phyloP scores from a whole-genome alignment of 2,113 vertebrate genomes.

The Lethenteron reissneri region DNA sequence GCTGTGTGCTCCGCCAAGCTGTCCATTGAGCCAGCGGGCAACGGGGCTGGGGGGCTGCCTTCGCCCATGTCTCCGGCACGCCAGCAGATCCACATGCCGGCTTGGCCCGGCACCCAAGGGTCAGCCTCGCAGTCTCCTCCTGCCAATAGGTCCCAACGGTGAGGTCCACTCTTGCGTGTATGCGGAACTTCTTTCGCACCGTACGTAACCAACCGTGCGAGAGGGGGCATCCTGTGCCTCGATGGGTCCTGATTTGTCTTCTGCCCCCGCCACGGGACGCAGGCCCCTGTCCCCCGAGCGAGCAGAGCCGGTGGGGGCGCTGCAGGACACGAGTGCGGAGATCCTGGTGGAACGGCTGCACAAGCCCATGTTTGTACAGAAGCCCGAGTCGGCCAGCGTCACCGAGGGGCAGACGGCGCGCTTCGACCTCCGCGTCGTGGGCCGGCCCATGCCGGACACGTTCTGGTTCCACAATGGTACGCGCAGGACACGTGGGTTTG shows the following conservation, averaged over 20 bases:
- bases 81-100: too few relatives aligned
- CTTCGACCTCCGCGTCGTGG: conserved; percentile 92
- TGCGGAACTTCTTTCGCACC: too few relatives aligned
- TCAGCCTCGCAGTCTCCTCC: too few relatives aligned
- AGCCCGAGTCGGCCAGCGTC: conserved; percentile 70
- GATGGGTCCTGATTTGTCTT: conserved; percentile 51
- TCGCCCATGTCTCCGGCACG: conserved; percentile 13
- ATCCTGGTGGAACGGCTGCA: conserved; percentile 75
- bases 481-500: background rate
- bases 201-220: too few relatives aligned
- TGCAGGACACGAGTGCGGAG: conserved; percentile 75
- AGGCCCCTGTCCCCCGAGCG: conserved; percentile 65
- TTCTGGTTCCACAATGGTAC: conserved; percentile 93
- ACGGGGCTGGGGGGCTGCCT: conserved; percentile 19
- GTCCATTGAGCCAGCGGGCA: conserved; percentile 36
- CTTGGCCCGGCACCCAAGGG: too few relatives aligned
- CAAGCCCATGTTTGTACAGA: conserved; percentile 85
- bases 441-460: conserved; percentile 91
- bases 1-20: conserved; percentile 82
- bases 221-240: too few relatives aligned
- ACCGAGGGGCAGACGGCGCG: conserved; percentile 80
- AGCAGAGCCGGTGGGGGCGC: conserved; percentile 44
- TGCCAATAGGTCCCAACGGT: too few relatives aligned
- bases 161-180: too few relatives aligned
- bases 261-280: conserved; percentile 80